phyloP scores from a whole-genome alignment of 2,888 invertebrate species.

The Trachelus troglodyta region DNA sequence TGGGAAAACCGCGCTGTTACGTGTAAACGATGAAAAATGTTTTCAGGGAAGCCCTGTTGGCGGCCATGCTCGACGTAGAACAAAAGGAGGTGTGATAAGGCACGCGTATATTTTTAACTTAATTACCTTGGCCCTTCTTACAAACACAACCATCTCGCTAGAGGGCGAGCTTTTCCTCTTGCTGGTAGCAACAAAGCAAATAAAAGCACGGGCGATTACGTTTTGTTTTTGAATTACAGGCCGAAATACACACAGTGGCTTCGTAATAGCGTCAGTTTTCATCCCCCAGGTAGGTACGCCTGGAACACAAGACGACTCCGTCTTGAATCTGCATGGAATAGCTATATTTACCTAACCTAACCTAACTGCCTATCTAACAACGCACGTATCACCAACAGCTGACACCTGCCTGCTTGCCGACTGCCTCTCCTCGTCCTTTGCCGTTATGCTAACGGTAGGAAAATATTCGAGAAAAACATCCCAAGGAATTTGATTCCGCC shows the following conservation, averaged over 20 bases:
- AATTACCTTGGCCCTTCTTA: conserved; percentile 15
- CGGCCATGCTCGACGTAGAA: conserved; percentile 16
- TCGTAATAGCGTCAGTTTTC: neutral
- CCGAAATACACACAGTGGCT: neutral
- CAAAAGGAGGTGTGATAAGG: conserved; percentile 40
- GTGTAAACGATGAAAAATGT: conserved; percentile 62
- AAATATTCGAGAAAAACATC: neutral
- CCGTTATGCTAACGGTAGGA: neutral
- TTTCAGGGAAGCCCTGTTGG: conserved; percentile 24
- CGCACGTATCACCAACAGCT: neutral
- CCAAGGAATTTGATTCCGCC: neutral
- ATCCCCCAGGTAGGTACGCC: neutral
- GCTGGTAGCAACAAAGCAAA: neutral
- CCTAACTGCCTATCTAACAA: neutral
- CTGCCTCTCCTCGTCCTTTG: neutral
- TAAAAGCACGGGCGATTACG: neutral
- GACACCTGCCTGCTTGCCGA: neutral
- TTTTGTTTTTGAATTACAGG: neutral
- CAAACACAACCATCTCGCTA: neutral
- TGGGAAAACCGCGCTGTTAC: conserved; percentile 42
- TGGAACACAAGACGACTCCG: neutral
- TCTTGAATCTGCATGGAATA: neutral
- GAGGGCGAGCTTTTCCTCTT: neutral
- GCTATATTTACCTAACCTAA: neutral
- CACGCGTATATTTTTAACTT: conserved; percentile 30